Evolutionary conservation across 2,888 invertebrate species (phyloP), one percentile per base, ranked within the genome.

Genomic region (Petrophora chlorosata): DNA sequence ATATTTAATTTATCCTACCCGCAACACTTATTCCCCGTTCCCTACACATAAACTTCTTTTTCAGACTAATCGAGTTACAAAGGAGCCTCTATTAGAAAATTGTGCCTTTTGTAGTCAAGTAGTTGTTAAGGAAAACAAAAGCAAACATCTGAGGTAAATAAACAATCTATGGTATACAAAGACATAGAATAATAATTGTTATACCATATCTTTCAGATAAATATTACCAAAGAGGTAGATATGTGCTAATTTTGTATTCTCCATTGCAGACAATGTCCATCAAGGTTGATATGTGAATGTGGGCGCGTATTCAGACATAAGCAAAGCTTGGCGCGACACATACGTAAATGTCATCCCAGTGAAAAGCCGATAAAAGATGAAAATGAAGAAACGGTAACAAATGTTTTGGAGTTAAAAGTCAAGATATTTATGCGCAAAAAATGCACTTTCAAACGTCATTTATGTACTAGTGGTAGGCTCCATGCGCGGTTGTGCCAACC

Each of bases 111-210:
- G 79, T 38, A 63, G 65, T 36, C 59, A 70, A 56, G 53, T 56
- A 9, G 49, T 78, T 10, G 23, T 48, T 0, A 73, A 61, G 51
- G 67, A 65, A 10, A 72, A 67, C 28, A 73, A 68, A 49, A 65
- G 63, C 7, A 70, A 65, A n/a, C 77, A 79, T 61, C 44, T 69
- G 16, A 70, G 70, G 82, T 82, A 63, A 47, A n/a, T n/a, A n/a
- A n/a, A n/a, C n/a, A n/a, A n/a, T n/a, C n/a, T n/a, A n/a, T n/a
- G n/a, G n/a, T n/a, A n/a, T n/a, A n/a, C n/a, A n/a, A n/a, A n/a
- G n/a, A n/a, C n/a, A n/a, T n/a, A n/a, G n/a, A n/a, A n/a, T n/a
- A n/a, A n/a, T n/a, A n/a, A n/a, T n/a, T n/a, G n/a, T n/a, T n/a
- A n/a, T n/a, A n/a, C n/a, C n/a, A n/a, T n/a, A n/a, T n/a, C n/a